Conservation (phyloP, 2,113 vertebrate species). For the Coryphaenoides rupestris region DNA sequence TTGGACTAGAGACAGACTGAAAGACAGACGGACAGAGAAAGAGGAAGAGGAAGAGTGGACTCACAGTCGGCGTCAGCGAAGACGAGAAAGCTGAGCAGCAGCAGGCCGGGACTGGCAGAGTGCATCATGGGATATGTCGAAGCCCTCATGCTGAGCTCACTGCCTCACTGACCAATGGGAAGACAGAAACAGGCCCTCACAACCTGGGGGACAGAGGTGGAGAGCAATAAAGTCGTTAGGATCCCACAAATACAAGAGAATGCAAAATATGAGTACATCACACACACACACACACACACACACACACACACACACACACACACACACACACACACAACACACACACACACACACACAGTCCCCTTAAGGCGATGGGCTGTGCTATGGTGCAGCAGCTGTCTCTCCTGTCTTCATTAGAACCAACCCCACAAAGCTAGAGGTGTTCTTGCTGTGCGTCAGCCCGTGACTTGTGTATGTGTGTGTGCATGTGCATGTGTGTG, state of each 20-base stretch:
- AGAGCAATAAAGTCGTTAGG: neutral
- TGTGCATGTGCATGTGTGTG: constrained; percentile 17
- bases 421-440: constrained; percentile 53
- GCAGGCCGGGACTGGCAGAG: constrained; percentile 61
- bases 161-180: constrained; percentile 67
- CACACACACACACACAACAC: constrained; percentile 9
- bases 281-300: too few species aligned
- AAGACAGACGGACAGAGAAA: too few species aligned
- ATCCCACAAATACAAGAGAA: too few species aligned
- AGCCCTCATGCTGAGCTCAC: constrained; percentile 71
- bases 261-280: too few species aligned
- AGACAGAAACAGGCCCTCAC: constrained; percentile 64
- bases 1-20: too few species aligned
- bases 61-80: constrained; percentile 67
- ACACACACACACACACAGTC: constrained; percentile 23
- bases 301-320: too few species aligned
- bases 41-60: constrained; percentile 15
- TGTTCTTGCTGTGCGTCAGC: constrained; percentile 1
- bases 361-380: constrained; percentile 54
- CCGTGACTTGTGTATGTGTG: constrained; percentile 18
- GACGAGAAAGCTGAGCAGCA: constrained; percentile 68
- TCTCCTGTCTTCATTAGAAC: constrained; percentile 60
- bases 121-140: constrained; percentile 65
- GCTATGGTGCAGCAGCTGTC: constrained; percentile 56
- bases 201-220: constrained; percentile 53